Evolutionary conservation across 2,113 vertebrate genomes (phyloP).

Genomic region (Peromyscus leucopus): DNA sequence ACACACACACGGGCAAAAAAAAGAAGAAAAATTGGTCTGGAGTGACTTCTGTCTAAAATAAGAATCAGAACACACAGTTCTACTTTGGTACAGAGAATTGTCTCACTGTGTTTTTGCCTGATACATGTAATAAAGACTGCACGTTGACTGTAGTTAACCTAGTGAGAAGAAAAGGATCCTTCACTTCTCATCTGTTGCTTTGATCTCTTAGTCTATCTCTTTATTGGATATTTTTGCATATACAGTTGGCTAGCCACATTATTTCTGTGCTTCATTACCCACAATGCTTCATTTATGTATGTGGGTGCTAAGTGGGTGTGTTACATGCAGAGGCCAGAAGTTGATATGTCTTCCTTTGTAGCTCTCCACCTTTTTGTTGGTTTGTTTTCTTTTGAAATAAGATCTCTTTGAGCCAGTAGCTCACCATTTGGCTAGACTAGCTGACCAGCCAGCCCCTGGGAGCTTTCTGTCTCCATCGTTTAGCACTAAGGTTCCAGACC

Average conservation of each 20-base stretch:
- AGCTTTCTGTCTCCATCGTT: not conserved
- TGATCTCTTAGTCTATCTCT: not conserved
- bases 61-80: not conserved
- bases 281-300: not conserved
- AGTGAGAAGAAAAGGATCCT: constrained; percentile 45
- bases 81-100: constrained; percentile 26
- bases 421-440: not conserved
- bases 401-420: not conserved
- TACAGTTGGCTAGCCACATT: not conserved
- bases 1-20: not conserved
- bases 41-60: constrained; percentile 21
- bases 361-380: not conserved
- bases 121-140: not conserved
- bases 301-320: not conserved
- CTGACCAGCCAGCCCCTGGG: not conserved
- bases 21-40: not conserved
- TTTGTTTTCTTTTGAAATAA: not conserved
- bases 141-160: constrained; percentile 19
- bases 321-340: not conserved
- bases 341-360: not conserved
- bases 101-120: constrained; percentile 17
- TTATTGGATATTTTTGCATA: not conserved
- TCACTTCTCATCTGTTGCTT: constrained; percentile 19
- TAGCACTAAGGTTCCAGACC: not conserved
- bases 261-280: constrained; percentile 33